phyloP scores from a whole-genome alignment of 2,113 vertebrate species.

The Cacatua alba region DNA sequence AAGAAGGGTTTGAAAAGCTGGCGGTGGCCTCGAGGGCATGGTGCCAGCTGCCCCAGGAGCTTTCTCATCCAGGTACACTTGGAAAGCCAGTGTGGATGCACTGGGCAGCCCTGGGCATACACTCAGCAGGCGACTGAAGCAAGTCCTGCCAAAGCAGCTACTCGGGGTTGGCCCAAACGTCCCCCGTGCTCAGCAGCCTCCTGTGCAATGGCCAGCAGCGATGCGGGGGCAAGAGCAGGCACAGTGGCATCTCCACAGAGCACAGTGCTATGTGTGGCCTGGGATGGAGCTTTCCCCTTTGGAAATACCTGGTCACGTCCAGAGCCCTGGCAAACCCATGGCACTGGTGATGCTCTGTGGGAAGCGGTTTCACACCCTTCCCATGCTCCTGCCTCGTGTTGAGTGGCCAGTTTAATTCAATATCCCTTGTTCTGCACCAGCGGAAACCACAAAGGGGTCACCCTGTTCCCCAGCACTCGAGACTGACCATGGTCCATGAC shows the following conservation, averaged over 20 bases:
- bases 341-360: rapidly evolving
- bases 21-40: background rate
- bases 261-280: too few species aligned
- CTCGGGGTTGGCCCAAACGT: background rate
- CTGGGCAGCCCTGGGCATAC: background rate
- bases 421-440: background rate
- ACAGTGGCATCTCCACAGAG: background rate
- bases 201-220: rapidly evolving
- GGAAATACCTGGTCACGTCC: rapidly evolving
- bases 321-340: background rate
- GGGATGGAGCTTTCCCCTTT: background rate
- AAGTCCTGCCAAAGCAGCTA: background rate
- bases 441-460: background rate
- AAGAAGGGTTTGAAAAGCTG: background rate
- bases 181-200: rapidly evolving
- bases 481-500: rapidly evolving
- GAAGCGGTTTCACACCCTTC: background rate
- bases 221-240: background rate
- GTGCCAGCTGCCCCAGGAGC: rapidly evolving
- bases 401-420: rapidly evolving
- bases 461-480: rapidly evolving
- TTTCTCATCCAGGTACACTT: background rate
- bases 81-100: background rate
- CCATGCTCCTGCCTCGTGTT: rapidly evolving
- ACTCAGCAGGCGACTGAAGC: background rate